A percentile compares a stretch with the other conserved stretches of the same genome.
phyloP scores from a whole-genome alignment of 2,888 invertebrate species.

The Criorhina ranunculi region DNA sequence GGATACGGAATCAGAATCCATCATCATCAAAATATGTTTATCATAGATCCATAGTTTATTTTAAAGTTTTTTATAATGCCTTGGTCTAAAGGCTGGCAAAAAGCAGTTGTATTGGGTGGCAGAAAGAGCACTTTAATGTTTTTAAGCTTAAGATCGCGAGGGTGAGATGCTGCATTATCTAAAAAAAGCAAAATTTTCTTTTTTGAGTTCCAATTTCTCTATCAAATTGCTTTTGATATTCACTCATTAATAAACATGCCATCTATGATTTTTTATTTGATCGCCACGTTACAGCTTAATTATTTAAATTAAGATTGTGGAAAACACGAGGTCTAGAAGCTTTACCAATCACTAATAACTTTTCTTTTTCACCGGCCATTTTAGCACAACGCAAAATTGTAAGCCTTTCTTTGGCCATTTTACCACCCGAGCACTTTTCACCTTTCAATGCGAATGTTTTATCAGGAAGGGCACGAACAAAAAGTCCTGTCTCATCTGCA shows the following conservation, averaged over 20 bases:
- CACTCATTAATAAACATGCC: too few species aligned
- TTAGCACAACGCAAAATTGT: conserved; percentile 80
- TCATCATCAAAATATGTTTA: background rate
- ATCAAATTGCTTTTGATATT: too few species aligned
- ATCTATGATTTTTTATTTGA: too few species aligned
- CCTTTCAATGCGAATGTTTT: conserved; percentile 79
- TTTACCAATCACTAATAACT: conserved; percentile 80
- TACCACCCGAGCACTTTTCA: conserved; percentile 79
- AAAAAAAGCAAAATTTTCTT: too few species aligned
- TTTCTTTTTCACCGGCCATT: conserved; percentile 80
- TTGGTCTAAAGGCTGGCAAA: conserved; percentile 4
- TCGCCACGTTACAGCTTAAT: conserved; percentile 3
- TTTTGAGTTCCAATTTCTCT: too few species aligned
- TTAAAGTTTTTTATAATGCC: conserved; percentile 1
- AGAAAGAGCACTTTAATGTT: conserved; percentile 32
- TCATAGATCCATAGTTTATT: background rate
- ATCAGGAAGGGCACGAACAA: conserved; percentile 78
- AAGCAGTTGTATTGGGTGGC: conserved; percentile 22
- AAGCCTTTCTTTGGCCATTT: too few species aligned
- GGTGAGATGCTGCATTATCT: too few species aligned
- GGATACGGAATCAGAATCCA: too few species aligned
- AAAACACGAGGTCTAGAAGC: too few species aligned
- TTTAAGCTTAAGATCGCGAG: too few species aligned
- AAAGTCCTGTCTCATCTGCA: conserved; percentile 79
- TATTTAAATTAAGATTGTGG: too few species aligned